A percentile compares a stretch with the other conserved stretches of the same genome.
Evolutionary conservation across 2,113 vertebrate genomes (phyloP).

Genomic region (Scytalopus superciliaris): DNA sequence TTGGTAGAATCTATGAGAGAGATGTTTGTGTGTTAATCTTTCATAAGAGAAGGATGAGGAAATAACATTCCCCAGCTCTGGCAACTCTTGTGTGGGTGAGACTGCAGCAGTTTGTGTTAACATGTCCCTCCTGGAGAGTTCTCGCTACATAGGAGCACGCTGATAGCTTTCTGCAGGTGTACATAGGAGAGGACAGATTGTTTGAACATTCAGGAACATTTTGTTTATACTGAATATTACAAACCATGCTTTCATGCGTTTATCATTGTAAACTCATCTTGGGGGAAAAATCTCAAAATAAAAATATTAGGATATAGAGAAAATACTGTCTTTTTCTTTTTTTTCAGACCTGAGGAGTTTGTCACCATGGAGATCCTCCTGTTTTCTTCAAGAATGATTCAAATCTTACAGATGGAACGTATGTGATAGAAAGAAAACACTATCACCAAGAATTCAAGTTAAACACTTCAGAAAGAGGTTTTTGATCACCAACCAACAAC

Average conservation of each 20-base stretch:
- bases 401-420: conserved; percentile 29
- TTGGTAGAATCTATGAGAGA: background rate
- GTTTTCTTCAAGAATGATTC: conserved; percentile 63
- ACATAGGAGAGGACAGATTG: background rate
- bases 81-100: background rate
- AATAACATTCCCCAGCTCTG: background rate
- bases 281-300: background rate
- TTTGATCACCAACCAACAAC: background rate
- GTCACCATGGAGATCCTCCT: conserved; percentile 72
- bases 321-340: background rate
- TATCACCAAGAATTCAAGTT: conserved; percentile 14
- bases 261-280: background rate
- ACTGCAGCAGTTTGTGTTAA: background rate
- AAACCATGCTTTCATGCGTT: background rate
- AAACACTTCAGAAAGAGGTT: background rate
- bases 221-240: background rate
- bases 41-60: background rate
- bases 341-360: conserved; percentile 7
- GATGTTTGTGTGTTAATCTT: background rate
- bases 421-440: conserved; percentile 60
- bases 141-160: background rate
- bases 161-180: background rate
- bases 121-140: background rate
- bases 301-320: conserved; percentile 8
- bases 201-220: background rate